Base-by-base conservation (phyloP, 2,888 invertebrate species). In the Pollenia labialis region DNA sequence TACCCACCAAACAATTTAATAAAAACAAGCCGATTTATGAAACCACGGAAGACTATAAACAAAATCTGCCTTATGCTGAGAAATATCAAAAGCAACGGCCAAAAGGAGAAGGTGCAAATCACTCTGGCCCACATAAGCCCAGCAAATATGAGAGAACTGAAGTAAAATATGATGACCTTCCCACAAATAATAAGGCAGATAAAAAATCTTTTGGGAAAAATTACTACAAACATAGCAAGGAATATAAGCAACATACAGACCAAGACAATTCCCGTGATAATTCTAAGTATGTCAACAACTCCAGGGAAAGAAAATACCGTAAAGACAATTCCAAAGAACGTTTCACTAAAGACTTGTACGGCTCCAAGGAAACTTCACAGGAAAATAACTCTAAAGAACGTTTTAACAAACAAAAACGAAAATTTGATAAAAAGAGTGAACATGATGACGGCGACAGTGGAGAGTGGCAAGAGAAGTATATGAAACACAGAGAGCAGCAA, bases 401-500 rank as follows among this genome's bases (percentile, higher is more conserved):
- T 32, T 60, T 72, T 8, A 52, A 71, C 48, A 81, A 75, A 60
- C 76, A 81, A 10, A 81, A 82, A 44, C 75, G 52, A 23, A 48
- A 85, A 42, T 16, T 71, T 12, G 69, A 81, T 56, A 72, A 58
- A 50, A 66, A 83, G 10, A 72, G 46, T 0, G 48, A 86, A 18
- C 62, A 85, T 64, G 46, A 87, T 44, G 68, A 56, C 44, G 77
- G 72, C 42, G 40, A 44, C 32, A 80, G 80, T 74, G 88, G 89
- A 81, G 90, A 92, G 75, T 93, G 92, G 93, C 91, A 93, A 58
- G 91, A 90, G 18, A 90, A 90, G 40, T 88, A 90, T 88, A 92
- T 92, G 92, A 89, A 92, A 42, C 90, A 92, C 56, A 91, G 93
- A 2, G 93, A 91, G 69, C 85, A 90, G 14, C 72, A 88, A 4